Evolutionary conservation across 2,888 invertebrate species (phyloP).

Genomic region (Lasius fuliginosus): DNA sequence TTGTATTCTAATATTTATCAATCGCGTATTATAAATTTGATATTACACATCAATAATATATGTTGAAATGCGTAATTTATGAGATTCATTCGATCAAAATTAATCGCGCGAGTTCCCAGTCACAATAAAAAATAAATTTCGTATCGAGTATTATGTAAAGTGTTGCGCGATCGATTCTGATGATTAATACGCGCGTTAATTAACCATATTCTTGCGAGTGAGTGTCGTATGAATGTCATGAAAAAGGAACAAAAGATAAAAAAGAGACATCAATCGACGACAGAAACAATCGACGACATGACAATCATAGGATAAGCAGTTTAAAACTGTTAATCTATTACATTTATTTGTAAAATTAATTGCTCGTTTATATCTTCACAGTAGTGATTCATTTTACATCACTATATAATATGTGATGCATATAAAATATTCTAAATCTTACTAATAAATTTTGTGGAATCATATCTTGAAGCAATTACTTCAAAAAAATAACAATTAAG

Average conservation of each 20-base stretch:
- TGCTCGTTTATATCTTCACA: background rate
- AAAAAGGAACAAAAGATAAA: background rate
- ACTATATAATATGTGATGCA: background rate
- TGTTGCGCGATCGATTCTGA: background rate
- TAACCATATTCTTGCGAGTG: background rate
- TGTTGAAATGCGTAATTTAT: background rate
- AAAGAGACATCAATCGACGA: background rate
- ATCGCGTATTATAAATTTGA: background rate
- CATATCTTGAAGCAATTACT: background rate
- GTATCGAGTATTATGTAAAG: background rate
- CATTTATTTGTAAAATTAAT: background rate
- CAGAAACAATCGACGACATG: background rate
- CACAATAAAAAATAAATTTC: background rate
- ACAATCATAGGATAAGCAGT: background rate
- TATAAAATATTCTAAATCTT: background rate
- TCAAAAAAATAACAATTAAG: background rate
- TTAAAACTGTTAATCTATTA: background rate
- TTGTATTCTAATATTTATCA: background rate
- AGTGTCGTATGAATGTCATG: background rate
- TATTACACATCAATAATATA: background rate
- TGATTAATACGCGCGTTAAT: background rate
- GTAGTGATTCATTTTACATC: background rate
- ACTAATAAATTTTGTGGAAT: background rate
- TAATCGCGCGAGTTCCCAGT: background rate
- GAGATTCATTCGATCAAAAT: background rate